A percentile compares a stretch with the other conserved stretches of the same genome.
Conservation (phyloP, 2,888 invertebrate species). For the Ophioninae sp. region DNA sequence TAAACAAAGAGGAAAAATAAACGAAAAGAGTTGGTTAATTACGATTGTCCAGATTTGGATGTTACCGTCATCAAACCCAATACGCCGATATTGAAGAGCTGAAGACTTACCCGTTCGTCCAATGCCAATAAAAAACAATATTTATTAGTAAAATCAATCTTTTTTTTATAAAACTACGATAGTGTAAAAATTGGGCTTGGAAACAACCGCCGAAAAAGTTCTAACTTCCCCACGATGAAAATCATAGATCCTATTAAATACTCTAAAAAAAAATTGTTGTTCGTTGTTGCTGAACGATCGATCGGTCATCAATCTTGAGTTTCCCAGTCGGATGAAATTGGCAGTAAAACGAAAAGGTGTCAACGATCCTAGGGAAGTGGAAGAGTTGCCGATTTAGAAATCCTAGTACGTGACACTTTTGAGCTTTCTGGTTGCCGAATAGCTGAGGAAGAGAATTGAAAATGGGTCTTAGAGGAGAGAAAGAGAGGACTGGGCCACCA, state of each 20-base stretch:
- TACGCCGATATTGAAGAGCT: too few species aligned
- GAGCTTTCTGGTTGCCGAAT: constrained; percentile 30
- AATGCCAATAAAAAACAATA: too few species aligned
- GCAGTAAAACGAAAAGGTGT: constrained; percentile 18
- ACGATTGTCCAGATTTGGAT: too few species aligned
- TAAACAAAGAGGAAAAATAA: background rate
- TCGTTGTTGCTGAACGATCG: background rate
- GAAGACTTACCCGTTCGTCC: too few species aligned
- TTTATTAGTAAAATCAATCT: too few species aligned
- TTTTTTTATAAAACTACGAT: too few species aligned
- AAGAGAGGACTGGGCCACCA: constrained; percentile 66
- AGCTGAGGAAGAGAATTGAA: constrained; percentile 31
- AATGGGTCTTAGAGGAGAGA: constrained; percentile 51
- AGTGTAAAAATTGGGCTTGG: too few species aligned
- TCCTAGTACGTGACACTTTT: constrained; percentile 34
- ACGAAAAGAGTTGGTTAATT: background rate
- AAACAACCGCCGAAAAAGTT: too few species aligned
- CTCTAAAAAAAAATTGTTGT: too few species aligned
- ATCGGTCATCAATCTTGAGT: background rate
- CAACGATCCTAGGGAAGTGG: constrained; percentile 10
- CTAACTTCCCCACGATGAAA: too few species aligned
- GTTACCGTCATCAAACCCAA: too few species aligned
- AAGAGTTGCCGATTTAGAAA: constrained; percentile 32
- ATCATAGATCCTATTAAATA: too few species aligned
- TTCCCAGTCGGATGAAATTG: background rate